Conservation (phyloP, 30 jellyfish, hydroid and myxozoan genomes). For the Chrysaora quinquecirrha region DNA sequence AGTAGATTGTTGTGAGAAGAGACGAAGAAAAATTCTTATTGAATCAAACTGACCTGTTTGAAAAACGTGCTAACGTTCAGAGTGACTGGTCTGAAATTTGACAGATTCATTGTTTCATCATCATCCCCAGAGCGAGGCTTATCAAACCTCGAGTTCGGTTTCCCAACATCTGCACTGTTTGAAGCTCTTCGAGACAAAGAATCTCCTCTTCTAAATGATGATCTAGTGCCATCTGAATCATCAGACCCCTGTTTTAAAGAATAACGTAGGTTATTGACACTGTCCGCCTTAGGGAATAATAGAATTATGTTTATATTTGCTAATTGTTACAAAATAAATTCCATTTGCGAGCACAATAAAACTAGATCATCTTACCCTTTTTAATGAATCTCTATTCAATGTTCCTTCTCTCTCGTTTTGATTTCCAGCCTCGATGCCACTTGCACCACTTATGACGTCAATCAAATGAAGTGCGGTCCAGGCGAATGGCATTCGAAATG, state of each 20-base stretch:
- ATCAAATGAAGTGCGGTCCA: slow-evolving; percentile 97
- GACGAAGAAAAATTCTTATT: no score
- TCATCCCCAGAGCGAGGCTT: slow-evolving; percentile 87
- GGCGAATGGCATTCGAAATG: slow-evolving; percentile 95
- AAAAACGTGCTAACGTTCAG: slow-evolving; percentile 96
- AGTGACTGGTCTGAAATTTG: slow-evolving; percentile 91
- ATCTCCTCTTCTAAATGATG: slow-evolving; percentile 79
- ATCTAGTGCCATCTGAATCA: slow-evolving; percentile 71
- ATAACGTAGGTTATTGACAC: no score
- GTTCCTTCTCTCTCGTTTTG: slow-evolving; percentile 80
- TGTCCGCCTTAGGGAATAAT: no score
- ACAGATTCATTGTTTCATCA: slow-evolving; percentile 86
- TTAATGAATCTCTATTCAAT: slow-evolving; percentile 56
- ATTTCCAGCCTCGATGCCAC: slow-evolving; percentile 63
- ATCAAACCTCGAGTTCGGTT: slow-evolving; percentile 77
- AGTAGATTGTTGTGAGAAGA: no score
- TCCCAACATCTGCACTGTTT: slow-evolving; percentile 88
- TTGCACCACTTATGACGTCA: slow-evolving; percentile 87
- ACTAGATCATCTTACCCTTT: slow-evolving; percentile 78
- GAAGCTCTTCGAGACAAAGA: slow-evolving; percentile 81
- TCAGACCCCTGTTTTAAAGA: slow-evolving; percentile 85
- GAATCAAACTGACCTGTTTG: slow-evolving; percentile 99
- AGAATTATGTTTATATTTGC: no score
- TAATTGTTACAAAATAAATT: no score
- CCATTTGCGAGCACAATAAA: no score